Conservation (phyloP, 1,140 invertebrate species). For the Papilio polytes region DNA sequence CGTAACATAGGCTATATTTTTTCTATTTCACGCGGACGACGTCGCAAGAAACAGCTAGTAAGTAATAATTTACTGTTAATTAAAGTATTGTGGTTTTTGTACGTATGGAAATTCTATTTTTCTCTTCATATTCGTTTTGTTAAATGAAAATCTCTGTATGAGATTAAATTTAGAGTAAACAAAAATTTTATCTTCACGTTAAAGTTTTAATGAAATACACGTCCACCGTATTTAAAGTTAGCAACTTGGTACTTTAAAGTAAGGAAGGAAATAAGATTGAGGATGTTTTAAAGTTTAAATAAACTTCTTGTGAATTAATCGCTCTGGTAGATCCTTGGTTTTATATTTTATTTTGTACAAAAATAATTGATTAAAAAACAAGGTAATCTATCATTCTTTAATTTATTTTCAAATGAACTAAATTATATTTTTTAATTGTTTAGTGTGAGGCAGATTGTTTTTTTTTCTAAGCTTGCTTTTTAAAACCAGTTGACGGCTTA, state of each 20-base stretch:
- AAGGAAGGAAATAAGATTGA: not conserved
- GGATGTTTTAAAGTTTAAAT: not conserved
- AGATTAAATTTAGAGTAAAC: not conserved
- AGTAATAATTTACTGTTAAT: too few species aligned
- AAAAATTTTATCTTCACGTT: not conserved
- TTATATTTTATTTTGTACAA: not conserved
- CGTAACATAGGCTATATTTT: too few species aligned
- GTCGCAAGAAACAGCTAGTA: too few species aligned
- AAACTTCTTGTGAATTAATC: constrained; percentile 8
- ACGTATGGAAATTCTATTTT: not conserved
- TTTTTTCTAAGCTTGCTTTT: too few species aligned
- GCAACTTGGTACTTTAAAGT: not conserved
- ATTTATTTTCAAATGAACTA: too few species aligned
- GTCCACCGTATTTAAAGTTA: constrained; percentile 1
- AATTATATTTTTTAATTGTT: too few species aligned
- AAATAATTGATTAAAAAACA: not conserved
- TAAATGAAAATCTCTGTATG: not conserved
- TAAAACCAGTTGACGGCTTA: too few species aligned
- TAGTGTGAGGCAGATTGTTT: too few species aligned
- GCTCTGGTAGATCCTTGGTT: not conserved
- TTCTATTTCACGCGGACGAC: too few species aligned
- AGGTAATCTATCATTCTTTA: not conserved
- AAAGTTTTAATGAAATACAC: constrained; percentile 21
- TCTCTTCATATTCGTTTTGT: not conserved
- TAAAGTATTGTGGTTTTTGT: not conserved